These are phyloP conservation scores for Protobothrops mucrosquamatus DNA, from an alignment of 2,113 vertebrate genomes.

Conservation along the genomic window DNA sequence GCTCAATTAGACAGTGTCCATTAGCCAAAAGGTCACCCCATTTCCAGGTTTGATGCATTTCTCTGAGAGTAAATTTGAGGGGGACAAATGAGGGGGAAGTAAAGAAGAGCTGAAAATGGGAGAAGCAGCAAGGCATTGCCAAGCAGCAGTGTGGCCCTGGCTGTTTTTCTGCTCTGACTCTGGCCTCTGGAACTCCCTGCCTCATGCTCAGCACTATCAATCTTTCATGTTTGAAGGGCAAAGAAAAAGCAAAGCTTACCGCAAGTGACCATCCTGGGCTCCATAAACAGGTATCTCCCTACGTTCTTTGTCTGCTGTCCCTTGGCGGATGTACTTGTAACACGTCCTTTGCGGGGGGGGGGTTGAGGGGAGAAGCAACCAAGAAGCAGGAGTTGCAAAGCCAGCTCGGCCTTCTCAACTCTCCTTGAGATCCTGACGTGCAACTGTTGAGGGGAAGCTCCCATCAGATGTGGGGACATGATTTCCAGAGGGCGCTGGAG, in stretches of 20 bases:
- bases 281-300: neutral
- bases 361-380: neutral
- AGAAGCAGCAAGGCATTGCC: neutral
- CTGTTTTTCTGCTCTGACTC: neutral
- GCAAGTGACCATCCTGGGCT: too few relatives aligned
- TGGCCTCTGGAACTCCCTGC: neutral
- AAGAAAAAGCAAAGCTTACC: neutral
- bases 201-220: neutral
- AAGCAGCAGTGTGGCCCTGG: neutral
- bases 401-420: neutral
- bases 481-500: neutral
- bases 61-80: constrained; percentile 71
- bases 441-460: neutral
- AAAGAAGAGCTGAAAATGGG: neutral
- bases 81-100: neutral
- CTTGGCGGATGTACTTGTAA: neutral
- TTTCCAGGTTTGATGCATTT: constrained; percentile 67
- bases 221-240: too few relatives aligned
- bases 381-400: neutral
- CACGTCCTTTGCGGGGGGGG: neutral
- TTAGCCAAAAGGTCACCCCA: constrained; percentile 76
- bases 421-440: neutral
- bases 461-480: neutral
- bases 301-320: neutral
- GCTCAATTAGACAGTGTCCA: constrained; percentile 72